A percentile compares a stretch with the other conserved stretches of the same genome.
phyloP scores from a whole-genome alignment of 2,797 vertebrate species.

The Gallinago solitaria region DNA sequence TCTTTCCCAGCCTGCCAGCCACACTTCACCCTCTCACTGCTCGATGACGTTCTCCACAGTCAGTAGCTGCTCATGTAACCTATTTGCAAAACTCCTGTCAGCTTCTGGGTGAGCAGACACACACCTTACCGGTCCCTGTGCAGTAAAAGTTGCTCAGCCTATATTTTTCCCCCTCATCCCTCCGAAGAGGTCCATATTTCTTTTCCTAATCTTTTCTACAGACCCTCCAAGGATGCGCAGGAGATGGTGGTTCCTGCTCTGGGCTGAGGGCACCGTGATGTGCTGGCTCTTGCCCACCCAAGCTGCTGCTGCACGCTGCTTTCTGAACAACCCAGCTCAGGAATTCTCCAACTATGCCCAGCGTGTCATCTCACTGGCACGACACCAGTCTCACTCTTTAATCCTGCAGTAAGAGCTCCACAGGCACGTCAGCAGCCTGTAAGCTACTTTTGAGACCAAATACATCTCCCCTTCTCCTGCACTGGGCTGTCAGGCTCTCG shows the following conservation, averaged over 20 bases:
- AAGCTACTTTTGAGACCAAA: not conserved
- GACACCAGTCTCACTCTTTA: not conserved
- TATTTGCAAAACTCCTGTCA: no score
- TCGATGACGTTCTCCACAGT: not conserved
- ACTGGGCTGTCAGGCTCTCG: no score
- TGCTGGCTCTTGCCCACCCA: not conserved
- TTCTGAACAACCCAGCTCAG: not conserved
- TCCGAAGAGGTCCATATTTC: not conserved
- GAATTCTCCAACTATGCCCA: not conserved
- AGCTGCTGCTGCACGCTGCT: not conserved
- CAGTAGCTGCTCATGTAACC: no score
- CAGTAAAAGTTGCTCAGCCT: not conserved
- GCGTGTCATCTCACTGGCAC: not conserved
- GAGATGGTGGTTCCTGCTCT: not conserved
- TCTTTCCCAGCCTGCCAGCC: not conserved
- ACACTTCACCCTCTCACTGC: not conserved
- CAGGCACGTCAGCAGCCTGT: not conserved
- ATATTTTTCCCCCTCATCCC: not conserved
- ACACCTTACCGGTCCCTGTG: no score
- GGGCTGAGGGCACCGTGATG: not conserved
- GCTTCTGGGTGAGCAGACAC: no score
- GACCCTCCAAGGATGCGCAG: rapidly evolving
- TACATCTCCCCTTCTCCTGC: not conserved
- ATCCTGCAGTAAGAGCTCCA: not conserved
- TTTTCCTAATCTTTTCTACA: not conserved